Percentiles rank a stretch among this genome's conserved stretches.
Evolutionary conservation across 2,113 vertebrate genomes (phyloP).

Genomic region (Craseonycteris thonglongyai): DNA sequence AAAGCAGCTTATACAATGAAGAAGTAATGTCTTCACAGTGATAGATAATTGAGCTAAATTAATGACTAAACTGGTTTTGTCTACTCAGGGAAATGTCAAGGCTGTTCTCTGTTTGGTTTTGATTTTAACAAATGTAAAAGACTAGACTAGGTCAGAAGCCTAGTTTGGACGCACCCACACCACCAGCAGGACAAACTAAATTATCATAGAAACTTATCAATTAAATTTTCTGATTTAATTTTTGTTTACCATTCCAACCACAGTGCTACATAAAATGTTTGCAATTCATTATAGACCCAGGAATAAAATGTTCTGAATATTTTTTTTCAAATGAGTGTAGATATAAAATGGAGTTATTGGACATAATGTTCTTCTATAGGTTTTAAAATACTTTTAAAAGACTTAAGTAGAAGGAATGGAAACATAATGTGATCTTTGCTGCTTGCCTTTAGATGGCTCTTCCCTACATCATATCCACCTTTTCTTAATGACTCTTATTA

Average conservation of each 20-base stretch:
- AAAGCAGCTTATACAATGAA: not conserved
- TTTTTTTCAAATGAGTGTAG: not conserved
- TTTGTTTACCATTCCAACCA: not conserved
- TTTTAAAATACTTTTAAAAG: not conserved
- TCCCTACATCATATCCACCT: not conserved
- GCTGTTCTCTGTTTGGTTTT: not conserved
- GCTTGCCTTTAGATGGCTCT: not conserved
- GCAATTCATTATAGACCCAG: not conserved
- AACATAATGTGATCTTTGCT: not conserved
- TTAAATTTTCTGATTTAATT: not conserved
- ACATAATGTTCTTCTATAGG: not conserved
- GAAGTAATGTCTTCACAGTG: not conserved
- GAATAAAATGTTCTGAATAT: not conserved
- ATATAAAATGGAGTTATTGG: not conserved
- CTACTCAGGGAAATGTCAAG: not conserved
- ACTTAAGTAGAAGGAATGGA: not conserved
- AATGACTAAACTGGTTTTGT: not conserved
- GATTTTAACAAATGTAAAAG: not conserved
- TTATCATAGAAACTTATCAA: not conserved
- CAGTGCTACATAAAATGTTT: not conserved
- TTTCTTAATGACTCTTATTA: not conserved
- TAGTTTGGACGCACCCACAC: not conserved
- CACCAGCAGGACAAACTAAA: not conserved
- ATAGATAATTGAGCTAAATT: not conserved
- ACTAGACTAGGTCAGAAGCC: not conserved